Evolutionary conservation across 2,113 vertebrate species (phyloP).

Genomic region (Oncorhynchus nerka): DNA sequence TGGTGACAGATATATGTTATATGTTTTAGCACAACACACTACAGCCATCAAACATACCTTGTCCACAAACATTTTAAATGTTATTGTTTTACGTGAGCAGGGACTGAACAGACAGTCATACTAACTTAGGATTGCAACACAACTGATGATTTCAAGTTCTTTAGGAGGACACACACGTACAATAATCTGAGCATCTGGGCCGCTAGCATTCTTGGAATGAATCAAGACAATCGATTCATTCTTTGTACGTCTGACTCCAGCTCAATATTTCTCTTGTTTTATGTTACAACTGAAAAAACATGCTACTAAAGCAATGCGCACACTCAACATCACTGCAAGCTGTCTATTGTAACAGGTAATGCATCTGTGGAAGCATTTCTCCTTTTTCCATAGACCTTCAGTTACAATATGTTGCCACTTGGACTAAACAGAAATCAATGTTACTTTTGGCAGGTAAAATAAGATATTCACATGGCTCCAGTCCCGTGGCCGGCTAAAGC

Average conservation of each 20-base stretch:
- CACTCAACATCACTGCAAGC: background rate
- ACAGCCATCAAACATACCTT: too few relatives aligned
- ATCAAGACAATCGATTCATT: slow-evolving; percentile 22
- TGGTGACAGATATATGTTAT: too few relatives aligned
- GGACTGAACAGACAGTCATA: background rate
- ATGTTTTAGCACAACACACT: too few relatives aligned
- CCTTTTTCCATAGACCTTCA: background rate
- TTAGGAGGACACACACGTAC: slow-evolving; percentile 11
- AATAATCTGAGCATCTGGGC: slow-evolving; percentile 6
- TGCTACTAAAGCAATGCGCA: background rate
- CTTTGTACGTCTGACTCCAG: slow-evolving; percentile 6
- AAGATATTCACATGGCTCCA: background rate
- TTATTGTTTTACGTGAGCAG: too few relatives aligned
- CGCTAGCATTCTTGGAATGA: slow-evolving; percentile 7
- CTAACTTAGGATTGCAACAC: background rate
- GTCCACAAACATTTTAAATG: too few relatives aligned
- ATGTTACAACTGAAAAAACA: slow-evolving; percentile 23
- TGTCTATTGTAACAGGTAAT: background rate
- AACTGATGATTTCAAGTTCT: slow-evolving; percentile 12
- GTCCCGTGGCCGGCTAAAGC: too few relatives aligned
- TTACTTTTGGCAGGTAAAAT: background rate
- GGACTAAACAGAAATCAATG: background rate
- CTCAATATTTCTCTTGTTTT: slow-evolving; percentile 29
- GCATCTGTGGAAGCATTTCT: background rate
- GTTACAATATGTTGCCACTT: background rate